Conservation (phyloP, 2,797 vertebrate genomes). For the Choloepus didactylus region DNA sequence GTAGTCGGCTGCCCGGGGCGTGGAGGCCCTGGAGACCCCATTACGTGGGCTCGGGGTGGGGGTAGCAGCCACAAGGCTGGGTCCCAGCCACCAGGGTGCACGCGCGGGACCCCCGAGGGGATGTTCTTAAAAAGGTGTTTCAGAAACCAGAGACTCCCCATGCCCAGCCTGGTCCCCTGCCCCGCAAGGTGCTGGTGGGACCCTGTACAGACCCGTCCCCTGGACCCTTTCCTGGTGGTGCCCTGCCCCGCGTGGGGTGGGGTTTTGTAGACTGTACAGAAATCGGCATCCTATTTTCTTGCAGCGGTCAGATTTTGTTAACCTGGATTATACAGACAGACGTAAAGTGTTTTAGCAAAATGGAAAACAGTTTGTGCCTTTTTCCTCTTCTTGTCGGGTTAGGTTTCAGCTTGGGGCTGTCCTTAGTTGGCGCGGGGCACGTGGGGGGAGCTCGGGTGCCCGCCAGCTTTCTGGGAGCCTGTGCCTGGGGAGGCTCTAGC, state of each 20-base stretch:
- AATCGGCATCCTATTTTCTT: slow-evolving; percentile 91
- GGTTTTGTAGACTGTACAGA: slow-evolving; percentile 92
- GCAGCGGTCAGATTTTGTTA: slow-evolving; percentile 91
- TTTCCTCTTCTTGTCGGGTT: slow-evolving; percentile 77
- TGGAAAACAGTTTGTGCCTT: slow-evolving; percentile 90
- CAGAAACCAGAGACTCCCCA: neutral
- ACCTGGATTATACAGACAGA: slow-evolving; percentile 88
- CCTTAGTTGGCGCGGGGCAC: neutral
- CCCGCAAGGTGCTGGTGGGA: slow-evolving; percentile 40
- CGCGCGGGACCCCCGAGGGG: neutral
- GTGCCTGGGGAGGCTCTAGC: slow-evolving; percentile 80
- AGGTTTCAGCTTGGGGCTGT: slow-evolving; percentile 52
- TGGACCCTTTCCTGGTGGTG: slow-evolving; percentile 88
- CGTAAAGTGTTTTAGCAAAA: slow-evolving; percentile 89
- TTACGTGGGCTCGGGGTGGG: neutral
- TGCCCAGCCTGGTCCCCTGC: neutral
- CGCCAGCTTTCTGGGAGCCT: slow-evolving; percentile 81
- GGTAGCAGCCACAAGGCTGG: neutral
- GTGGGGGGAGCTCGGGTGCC: neutral
- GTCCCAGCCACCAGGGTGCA: neutral
- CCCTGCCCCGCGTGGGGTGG: slow-evolving; percentile 83
- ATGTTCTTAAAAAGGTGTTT: neutral
- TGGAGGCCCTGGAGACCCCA: neutral
- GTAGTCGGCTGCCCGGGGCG: neutral
- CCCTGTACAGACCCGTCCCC: slow-evolving; percentile 80